Conservation (phyloP, 1,140 invertebrate genomes). For the Penaeus japonicus region DNA sequence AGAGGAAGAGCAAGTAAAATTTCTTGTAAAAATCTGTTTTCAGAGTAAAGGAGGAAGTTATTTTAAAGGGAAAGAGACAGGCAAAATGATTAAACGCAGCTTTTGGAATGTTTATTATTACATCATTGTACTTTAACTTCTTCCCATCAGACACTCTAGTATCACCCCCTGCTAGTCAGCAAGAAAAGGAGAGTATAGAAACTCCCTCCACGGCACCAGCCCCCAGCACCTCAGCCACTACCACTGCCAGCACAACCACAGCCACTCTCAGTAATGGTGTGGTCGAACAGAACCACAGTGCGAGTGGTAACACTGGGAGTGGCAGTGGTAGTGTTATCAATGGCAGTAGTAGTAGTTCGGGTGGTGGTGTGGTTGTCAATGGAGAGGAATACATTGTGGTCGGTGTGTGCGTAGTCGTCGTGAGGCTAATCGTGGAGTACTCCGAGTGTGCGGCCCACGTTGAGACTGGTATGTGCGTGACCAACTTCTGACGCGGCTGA, state of each 20-base stretch:
- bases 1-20: too few relatives aligned
- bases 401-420: conserved; percentile 65
- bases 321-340: not conserved
- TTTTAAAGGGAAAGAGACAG: too few relatives aligned
- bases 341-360: not conserved
- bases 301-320: not conserved
- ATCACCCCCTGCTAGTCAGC: conserved; percentile 28
- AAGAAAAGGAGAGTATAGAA: not conserved
- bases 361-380: conserved; percentile 71
- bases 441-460: conserved; percentile 54
- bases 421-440: conserved; percentile 56
- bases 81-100: too few relatives aligned
- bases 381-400: conserved; percentile 86
- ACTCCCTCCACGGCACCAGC: not conserved
- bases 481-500: conserved; percentile 52
- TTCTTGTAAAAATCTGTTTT: too few relatives aligned
- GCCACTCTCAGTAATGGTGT: conserved; percentile 30
- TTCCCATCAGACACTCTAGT: conserved; percentile 38
- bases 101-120: not conserved
- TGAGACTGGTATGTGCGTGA: conserved; percentile 52
- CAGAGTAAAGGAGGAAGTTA: too few relatives aligned
- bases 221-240: not conserved
- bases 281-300: conserved; percentile 11
- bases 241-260: not conserved
- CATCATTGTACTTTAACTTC: not conserved